Conservation (phyloP, 1,140 invertebrate species). For the Tachypleus tridentatus region DNA sequence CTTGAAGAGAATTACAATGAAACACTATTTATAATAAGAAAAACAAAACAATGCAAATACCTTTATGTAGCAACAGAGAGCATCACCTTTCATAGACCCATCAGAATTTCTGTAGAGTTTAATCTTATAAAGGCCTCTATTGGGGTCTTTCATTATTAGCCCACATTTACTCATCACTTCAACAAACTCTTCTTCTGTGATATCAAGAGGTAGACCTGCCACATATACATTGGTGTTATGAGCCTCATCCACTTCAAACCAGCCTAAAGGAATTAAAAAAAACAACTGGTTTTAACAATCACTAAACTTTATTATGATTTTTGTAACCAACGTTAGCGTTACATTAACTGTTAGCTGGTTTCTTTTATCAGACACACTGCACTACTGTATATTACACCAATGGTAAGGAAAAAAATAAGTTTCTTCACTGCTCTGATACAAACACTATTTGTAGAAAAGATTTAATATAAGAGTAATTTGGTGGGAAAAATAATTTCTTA, state of each 20-base stretch:
- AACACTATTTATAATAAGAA: constrained; percentile 1
- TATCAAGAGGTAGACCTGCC: constrained; percentile 74
- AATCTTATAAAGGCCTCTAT: constrained; percentile 72
- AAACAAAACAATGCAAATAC: constrained; percentile 24
- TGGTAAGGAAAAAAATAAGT: too few relatives aligned
- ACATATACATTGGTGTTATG: constrained; percentile 97
- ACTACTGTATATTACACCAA: too few relatives aligned
- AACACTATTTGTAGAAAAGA: too few relatives aligned
- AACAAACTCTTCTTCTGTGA: constrained; percentile 71
- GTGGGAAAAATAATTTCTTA: too few relatives aligned
- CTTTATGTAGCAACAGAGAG: constrained; percentile 93
- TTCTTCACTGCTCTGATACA: too few relatives aligned
- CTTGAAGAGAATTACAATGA: background rate
- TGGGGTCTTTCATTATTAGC: constrained; percentile 77
- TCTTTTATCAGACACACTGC: too few relatives aligned
- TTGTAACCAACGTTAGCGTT: background rate
- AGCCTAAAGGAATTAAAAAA: constrained; percentile 37
- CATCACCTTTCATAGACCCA: constrained; percentile 86
- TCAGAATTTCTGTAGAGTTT: constrained; percentile 83
- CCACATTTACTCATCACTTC: constrained; percentile 94
- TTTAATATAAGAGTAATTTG: too few relatives aligned
- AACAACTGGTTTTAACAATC: background rate
- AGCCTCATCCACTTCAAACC: constrained; percentile 89
- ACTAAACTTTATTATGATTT: background rate
- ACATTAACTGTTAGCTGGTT: too few relatives aligned